Base-by-base conservation (phyloP, 2,797 vertebrate species). In the Microcaecilia unicolor region DNA sequence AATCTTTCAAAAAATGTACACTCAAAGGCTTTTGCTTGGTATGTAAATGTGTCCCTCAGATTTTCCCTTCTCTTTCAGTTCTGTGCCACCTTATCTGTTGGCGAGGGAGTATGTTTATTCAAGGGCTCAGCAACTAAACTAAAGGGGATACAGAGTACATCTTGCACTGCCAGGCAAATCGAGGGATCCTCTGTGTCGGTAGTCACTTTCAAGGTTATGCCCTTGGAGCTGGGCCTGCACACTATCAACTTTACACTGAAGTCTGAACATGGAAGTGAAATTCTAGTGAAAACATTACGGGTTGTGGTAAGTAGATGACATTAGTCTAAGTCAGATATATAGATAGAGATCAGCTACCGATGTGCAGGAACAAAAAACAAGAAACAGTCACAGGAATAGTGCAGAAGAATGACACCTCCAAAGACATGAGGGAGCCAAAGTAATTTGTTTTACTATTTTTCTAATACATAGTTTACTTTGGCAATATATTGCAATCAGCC, bases 181-280 rank as follows among this genome's bases (percentile, higher is more conserved):
- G 5, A 40, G 1, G 59, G 48, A 1, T 38, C 20, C 0, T 78
- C 70, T 0, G 82, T 66, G 3, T 41, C 32, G 2, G 9, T 35
- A 2, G 64, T 93, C 18, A 52, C 31, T 2, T 92, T 93, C 58
- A 85, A 50, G 4, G 48, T 97, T 17, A 76, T 97, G 54, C 90
- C 86, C 0, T 55, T 97, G 65, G 79, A 92, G 42, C 10, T 74
- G 0, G 92, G 92, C 4, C 70, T 84, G 10, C 90, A 94, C 66
- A 67, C 45, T 0, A 55, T 98, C 54, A 92, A 61, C 58, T 93
- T 97, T 18, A 84, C 80, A 0, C 31, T 98, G 37, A 51, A 25
- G 21, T 75, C 67, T 3, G 7, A 1, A 0, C 0, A 8, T 1
- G 49, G 50, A 17, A 48, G 2, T 4, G 90, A 94, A 52, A 53